These are phyloP conservation scores for Archilochus colubris DNA, from an alignment of 2,113 vertebrate species.

Conservation along the genomic window DNA sequence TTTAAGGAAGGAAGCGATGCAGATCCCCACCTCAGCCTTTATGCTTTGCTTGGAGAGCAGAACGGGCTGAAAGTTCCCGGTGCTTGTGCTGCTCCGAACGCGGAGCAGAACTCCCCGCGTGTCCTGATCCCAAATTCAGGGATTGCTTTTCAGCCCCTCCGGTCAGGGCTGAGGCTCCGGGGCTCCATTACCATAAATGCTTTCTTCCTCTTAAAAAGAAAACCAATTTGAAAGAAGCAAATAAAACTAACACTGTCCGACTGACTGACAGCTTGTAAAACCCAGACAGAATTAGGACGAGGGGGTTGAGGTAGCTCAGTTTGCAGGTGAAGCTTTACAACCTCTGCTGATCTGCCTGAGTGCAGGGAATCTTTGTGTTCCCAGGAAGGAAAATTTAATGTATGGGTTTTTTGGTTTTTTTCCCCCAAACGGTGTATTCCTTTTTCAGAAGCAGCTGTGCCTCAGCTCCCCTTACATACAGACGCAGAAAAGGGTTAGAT, in stretches of 20 bases:
- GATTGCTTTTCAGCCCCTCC: constrained; percentile 26
- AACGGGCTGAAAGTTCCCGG: not conserved
- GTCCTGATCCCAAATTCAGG: not conserved
- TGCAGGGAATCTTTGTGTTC: not conserved
- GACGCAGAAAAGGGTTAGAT: rapidly evolving
- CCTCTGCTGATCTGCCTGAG: not conserved
- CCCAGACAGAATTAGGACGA: not conserved
- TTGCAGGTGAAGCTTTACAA: constrained; percentile 8
- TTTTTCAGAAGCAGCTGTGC: not conserved
- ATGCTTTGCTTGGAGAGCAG: not conserved
- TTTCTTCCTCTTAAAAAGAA: constrained; percentile 41
- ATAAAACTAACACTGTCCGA: not conserved
- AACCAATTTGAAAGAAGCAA: constrained; percentile 61
- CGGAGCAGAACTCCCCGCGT: not conserved
- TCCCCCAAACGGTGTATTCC: not conserved
- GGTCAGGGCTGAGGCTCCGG: not conserved
- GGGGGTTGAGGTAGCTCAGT: not conserved
- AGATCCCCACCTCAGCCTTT: constrained; percentile 1
- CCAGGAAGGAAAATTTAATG: not conserved
- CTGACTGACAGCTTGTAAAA: constrained; percentile 47
- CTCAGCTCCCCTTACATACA: not conserved
- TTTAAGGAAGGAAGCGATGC: constrained; percentile 38
- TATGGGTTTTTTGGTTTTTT: not conserved
- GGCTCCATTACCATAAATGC: constrained; percentile 52
- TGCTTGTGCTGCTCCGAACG: rapidly evolving